Base-by-base conservation (phyloP, 37 sponge, comb jelly and placozoan species). In the Diacarnus erythraeanus region DNA sequence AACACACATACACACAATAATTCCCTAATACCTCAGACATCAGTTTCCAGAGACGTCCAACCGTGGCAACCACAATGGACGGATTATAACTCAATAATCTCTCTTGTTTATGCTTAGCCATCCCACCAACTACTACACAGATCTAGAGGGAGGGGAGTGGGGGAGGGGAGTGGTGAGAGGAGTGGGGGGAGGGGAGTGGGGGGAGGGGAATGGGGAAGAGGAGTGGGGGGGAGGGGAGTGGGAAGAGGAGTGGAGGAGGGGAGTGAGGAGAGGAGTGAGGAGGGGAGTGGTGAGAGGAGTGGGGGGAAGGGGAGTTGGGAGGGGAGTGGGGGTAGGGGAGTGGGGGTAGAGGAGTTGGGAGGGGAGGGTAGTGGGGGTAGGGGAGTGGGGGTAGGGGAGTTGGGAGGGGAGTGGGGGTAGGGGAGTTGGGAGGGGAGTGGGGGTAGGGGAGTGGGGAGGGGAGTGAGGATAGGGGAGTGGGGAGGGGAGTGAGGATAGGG, bases 91-190 rank as follows among this genome's bases (percentile, higher is more conserved):
- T 59, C 31, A 99, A 78, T 65, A 94, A 79, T 12, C 99, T 83
- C 51, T 94, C 91, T 72, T 99, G 99, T 77, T 96, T 99, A 72
- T 72, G 83, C 25, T 57, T 33, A 0, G 99, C 80, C 89, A 99
- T 94, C 0, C 99, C 99, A 27, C 99, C 99, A 25, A 99, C 93
- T 57, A 99, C 71, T 10, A 89, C 89, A 74, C 91, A 93, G 61
- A 92, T 89, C 83, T 90, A 72, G 2, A 74, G 39, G 51, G 12
- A 20, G 3, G 71, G 21, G 22, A n/a, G 42, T 12, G 71, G 3
- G 42, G 38, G 42, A 43, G 71, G 3, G 44, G 18, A 38, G 21
- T 2, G 22, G 75, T 0, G 26, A 71, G 58, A n/a, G 26, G 71
- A 37, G 22, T 5, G 2, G 43, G 22, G 38, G 25, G 31, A 71